A percentile compares a stretch with the other conserved stretches of the same genome.
These are phyloP conservation scores for Argyresthia goedartella DNA, from an alignment of 2,888 invertebrate genomes.

Conservation along the genomic window DNA sequence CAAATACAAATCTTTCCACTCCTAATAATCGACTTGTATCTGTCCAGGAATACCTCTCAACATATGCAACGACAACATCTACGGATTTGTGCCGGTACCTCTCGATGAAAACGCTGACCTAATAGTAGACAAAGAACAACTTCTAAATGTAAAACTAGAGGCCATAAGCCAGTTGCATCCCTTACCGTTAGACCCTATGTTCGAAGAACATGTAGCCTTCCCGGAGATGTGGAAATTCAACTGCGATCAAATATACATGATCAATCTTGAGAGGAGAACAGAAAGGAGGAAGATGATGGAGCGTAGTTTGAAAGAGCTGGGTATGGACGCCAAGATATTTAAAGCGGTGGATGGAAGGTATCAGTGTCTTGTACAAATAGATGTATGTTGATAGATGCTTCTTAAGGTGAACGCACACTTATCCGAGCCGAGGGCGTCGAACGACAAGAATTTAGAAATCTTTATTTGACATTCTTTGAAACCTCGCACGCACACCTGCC, in stretches of 20 bases:
- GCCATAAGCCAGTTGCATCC: constrained; percentile 74
- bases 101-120: constrained; percentile 77
- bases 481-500: no score
- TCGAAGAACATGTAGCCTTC: constrained; percentile 37
- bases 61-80: constrained; percentile 84
- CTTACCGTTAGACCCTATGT: constrained; percentile 42
- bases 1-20: no score
- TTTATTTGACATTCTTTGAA: no score
- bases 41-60: constrained; percentile 34
- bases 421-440: no score
- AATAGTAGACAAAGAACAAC: constrained; percentile 76
- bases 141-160: constrained; percentile 82
- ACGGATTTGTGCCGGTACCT: constrained; percentile 88
- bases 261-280: constrained; percentile 87
- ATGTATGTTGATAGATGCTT: not conserved
- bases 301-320: constrained; percentile 82
- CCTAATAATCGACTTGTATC: not conserved
- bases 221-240: constrained; percentile 72
- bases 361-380: constrained; percentile 27
- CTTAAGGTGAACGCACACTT: not conserved
- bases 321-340: constrained; percentile 80
- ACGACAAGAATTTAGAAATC: no score
- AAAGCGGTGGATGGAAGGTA: constrained; percentile 93
- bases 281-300: constrained; percentile 87
- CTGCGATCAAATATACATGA: constrained; percentile 89